phyloP scores from a whole-genome alignment of 2,888 invertebrate species.

The Drosophila yooni region DNA sequence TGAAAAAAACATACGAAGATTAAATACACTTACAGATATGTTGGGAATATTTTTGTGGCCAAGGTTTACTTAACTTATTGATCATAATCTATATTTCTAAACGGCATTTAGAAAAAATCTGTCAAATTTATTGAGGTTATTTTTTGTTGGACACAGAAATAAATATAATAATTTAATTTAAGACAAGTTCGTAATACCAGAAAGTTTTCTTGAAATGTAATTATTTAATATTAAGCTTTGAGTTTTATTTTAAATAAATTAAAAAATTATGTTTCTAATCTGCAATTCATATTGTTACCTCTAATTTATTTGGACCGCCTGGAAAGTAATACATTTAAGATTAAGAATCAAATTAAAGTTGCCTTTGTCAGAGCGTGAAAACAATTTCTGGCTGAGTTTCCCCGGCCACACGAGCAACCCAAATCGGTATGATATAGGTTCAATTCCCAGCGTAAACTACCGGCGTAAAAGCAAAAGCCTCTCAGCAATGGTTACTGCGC shows the following conservation, averaged over 20 bases:
- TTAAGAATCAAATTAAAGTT: background rate
- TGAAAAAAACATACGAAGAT: constrained; percentile 1
- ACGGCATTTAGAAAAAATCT: background rate
- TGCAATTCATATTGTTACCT: background rate
- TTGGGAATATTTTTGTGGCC: background rate
- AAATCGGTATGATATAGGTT: constrained; percentile 38
- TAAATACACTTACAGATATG: constrained; percentile 1
- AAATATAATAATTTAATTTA: background rate
- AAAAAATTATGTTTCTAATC: background rate
- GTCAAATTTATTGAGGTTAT: background rate
- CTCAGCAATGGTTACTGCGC: constrained; percentile 44
- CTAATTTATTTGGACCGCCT: background rate
- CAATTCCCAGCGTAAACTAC: constrained; percentile 21
- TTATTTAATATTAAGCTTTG: background rate
- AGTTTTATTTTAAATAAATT: too few species aligned
- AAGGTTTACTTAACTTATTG: background rate
- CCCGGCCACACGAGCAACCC: background rate
- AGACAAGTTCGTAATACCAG: background rate
- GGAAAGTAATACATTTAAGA: background rate
- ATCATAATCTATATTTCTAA: background rate
- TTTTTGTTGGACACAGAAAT: background rate
- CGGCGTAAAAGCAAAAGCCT: constrained; percentile 5
- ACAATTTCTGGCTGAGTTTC: constrained; percentile 18
- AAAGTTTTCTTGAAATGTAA: background rate
- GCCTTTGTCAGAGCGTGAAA: background rate